These are phyloP conservation scores for Labrus mixtus DNA, from an alignment of 2,113 vertebrate genomes.

Conservation along the genomic window DNA sequence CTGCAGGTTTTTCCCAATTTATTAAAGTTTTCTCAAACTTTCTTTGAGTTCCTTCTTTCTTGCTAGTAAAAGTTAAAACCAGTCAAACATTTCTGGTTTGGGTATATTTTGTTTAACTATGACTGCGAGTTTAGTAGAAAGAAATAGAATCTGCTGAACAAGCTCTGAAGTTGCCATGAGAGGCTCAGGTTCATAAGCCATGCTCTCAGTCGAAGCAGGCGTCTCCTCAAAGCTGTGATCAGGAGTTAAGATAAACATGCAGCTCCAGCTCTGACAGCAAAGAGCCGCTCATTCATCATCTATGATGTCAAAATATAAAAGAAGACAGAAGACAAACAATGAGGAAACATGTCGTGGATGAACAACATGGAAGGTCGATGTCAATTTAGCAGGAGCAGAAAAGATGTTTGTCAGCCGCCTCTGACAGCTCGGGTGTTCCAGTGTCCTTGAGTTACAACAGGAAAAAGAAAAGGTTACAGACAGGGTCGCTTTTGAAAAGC, in stretches of 20 bases:
- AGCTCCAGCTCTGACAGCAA: conserved; percentile 13
- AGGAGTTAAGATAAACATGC: conserved; percentile 21
- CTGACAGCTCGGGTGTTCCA: conserved; percentile 5
- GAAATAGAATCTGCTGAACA: conserved; percentile 38
- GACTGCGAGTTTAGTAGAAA: conserved; percentile 12
- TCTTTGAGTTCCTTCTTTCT: background rate
- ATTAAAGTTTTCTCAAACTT: background rate
- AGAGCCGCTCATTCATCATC: background rate
- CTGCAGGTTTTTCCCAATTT: background rate
- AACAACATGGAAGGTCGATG: background rate
- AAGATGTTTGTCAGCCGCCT: background rate
- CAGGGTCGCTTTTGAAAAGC: background rate
- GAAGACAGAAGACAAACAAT: background rate
- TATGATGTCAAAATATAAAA: conserved; percentile 4
- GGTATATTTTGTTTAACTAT: conserved; percentile 20
- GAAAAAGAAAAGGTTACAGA: background rate
- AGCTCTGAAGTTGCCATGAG: conserved; percentile 46
- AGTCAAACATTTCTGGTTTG: background rate
- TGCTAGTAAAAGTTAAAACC: background rate
- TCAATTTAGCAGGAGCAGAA: background rate
- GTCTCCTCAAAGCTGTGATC: conserved; percentile 19
- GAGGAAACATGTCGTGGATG: background rate
- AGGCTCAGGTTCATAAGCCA: conserved; percentile 43
- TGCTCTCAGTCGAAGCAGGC: conserved; percentile 21
- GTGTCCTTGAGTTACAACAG: conserved; percentile 9